Base-by-base conservation (phyloP, 1,140 invertebrate genomes). In the Lepidurus couesii region DNA sequence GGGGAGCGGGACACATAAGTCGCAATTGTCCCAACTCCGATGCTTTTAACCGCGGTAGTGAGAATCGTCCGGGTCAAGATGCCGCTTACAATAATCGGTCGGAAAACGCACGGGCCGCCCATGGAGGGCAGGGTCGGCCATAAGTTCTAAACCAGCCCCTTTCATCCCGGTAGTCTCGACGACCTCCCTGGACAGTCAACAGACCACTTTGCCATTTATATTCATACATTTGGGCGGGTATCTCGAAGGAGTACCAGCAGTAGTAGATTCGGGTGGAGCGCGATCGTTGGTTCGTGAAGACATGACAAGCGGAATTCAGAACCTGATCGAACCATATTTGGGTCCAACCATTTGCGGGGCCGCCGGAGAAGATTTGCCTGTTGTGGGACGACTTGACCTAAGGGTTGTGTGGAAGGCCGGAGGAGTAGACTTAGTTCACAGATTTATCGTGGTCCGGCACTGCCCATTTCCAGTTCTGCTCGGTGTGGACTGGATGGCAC, bases 11-110 rank as follows among this genome's bases (percentile, higher is more conserved):
- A 1, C 26, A 26, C 26, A 0, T 26, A 1, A 26, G 26, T 1
- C 26, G 26, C 1, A 26, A 26, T 26, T 26, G 0, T 1, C 26
- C 26, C 26, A 26, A 26, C 26, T 26, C 26, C 26, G 26, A 26
- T 1, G 26, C 1, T 1, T 26, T 26, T 26, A 26, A 26, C 26
- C 26, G 1, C 26, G 26, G 26, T 26, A 26, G 26, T 1, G 26
- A 1, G 1, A 26, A 26, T 26, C 26, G 26, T 26, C 26, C 26
- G 26, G 26, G 26, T 26, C 26, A 26, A 26, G 26, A 26, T 26
- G 26, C 26, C 80, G 93, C 92, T 85, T 95, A 93, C 86, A 92
- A 92, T 0, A 91, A 92, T 44, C 44, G 21, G 10, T 8, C 77
- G 77, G 77, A 53, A 78, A 78, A 78, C 77, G 47, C 21, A 4